These are phyloP conservation scores for Mactra quadrangularis DNA, from an alignment of 1,140 invertebrate species.

Conservation along the genomic window DNA sequence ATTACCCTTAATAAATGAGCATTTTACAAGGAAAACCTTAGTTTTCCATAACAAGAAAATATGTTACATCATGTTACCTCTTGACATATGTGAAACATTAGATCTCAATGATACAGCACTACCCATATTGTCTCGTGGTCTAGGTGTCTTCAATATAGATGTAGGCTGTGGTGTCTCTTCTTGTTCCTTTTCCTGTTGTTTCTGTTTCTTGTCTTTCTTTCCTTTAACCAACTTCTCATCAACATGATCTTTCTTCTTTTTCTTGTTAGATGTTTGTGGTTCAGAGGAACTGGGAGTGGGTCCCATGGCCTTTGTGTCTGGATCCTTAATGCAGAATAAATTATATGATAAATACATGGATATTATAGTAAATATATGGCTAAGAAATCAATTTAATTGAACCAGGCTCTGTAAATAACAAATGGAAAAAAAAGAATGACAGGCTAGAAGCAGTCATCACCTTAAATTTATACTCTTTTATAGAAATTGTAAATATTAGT, in stretches of 20 bases:
- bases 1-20: too few relatives aligned
- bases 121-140: slow-evolving; percentile 24
- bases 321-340: background rate
- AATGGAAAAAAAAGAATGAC: too few relatives aligned
- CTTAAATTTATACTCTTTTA: too few relatives aligned
- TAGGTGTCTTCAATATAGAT: slow-evolving; percentile 19
- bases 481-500: too few relatives aligned
- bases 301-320: background rate
- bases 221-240: slow-evolving; percentile 39
- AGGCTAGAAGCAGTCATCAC: too few relatives aligned
- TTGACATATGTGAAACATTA: slow-evolving; percentile 18
- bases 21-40: too few relatives aligned
- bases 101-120: slow-evolving; percentile 68
- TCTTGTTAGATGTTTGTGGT: slow-evolving; percentile 24
- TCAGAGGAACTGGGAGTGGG: background rate
- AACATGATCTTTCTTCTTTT: slow-evolving; percentile 56
- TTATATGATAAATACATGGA: background rate
- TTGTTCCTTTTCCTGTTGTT: background rate
- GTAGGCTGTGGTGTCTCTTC: background rate
- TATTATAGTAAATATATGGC: background rate
- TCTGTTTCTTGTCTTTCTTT: background rate
- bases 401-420: background rate
- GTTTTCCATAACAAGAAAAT: too few relatives aligned
- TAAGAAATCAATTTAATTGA: background rate
- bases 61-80: too few relatives aligned